Percentiles rank a stretch among this genome's conserved stretches.
phyloP scores from a whole-genome alignment of 2,888 invertebrate genomes.

The Amblyjoppa fuscipennis region DNA sequence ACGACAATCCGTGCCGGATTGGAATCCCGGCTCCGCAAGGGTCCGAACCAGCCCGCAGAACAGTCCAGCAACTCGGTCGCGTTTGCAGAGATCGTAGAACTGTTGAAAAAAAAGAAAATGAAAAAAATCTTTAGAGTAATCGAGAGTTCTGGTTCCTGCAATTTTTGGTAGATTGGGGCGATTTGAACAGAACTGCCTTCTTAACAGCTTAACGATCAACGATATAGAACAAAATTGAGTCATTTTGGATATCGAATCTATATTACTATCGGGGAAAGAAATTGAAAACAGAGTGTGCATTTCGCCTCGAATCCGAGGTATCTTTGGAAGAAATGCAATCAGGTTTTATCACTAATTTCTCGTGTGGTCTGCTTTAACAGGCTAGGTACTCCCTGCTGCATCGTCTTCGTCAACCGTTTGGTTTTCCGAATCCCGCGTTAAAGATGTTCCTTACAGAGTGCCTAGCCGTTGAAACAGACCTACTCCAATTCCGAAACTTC shows the following conservation, averaged over 20 bases:
- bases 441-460: constrained; percentile 81
- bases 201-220: not conserved
- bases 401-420: constrained; percentile 37
- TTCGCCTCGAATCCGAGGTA: not conserved
- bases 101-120: not conserved
- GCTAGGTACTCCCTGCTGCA: constrained; percentile 79
- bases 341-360: constrained; percentile 28
- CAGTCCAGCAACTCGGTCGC: constrained; percentile 31
- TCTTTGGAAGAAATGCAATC: not conserved
- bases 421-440: constrained; percentile 42
- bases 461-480: constrained; percentile 81
- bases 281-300: not conserved
- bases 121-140: not conserved
- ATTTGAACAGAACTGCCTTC: not conserved
- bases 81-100: constrained; percentile 39
- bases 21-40: constrained; percentile 14
- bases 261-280: not conserved
- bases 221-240: not conserved
- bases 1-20: constrained; percentile 22
- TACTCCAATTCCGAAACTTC: constrained; percentile 45
- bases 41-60: constrained; percentile 26
- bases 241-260: not conserved
- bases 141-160: not conserved
- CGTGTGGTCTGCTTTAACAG: constrained; percentile 78
- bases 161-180: not conserved